Conservation (phyloP, 2,797 vertebrate species). For the Hippopotamyrus pictus region DNA sequence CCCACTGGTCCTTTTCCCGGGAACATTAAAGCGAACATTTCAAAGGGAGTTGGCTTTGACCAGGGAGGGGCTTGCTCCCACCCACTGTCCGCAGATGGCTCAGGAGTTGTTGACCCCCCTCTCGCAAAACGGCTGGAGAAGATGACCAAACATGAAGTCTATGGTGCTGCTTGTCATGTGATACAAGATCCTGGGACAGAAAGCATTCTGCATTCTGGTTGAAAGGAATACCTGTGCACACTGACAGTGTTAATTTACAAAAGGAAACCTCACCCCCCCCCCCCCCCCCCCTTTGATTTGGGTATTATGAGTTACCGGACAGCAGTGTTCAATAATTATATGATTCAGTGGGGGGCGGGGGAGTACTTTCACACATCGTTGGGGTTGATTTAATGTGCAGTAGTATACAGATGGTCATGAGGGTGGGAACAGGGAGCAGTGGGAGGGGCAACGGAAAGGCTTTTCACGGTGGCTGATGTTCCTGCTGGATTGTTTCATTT, state of each 20-base stretch:
- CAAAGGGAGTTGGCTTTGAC: slow-evolving; percentile 10
- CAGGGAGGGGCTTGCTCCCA: neutral
- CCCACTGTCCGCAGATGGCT: neutral
- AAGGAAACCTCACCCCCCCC: neutral
- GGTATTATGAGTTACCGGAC: neutral
- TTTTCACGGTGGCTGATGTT: neutral
- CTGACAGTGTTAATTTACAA: neutral
- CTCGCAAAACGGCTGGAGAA: neutral
- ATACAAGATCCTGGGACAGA: neutral
- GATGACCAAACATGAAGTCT: neutral
- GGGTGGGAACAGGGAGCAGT: neutral
- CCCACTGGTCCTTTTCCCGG: slow-evolving; percentile 1
- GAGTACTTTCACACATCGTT: neutral
- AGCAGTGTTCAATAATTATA: neutral
- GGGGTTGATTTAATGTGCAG: slow-evolving; percentile 12
- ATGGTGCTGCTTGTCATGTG: neutral
- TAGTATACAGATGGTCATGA: neutral
- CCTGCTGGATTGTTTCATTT: neutral
- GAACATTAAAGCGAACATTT: slow-evolving; percentile 4
- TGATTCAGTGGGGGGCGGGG: neutral
- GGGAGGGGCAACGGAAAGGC: neutral
- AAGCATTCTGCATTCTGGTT: neutral
- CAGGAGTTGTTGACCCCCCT: neutral
- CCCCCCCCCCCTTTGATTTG: neutral
- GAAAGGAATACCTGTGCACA: neutral